These are phyloP conservation scores for Dipus sagitta DNA, from an alignment of 2,797 vertebrate genomes.

Conservation along the genomic window DNA sequence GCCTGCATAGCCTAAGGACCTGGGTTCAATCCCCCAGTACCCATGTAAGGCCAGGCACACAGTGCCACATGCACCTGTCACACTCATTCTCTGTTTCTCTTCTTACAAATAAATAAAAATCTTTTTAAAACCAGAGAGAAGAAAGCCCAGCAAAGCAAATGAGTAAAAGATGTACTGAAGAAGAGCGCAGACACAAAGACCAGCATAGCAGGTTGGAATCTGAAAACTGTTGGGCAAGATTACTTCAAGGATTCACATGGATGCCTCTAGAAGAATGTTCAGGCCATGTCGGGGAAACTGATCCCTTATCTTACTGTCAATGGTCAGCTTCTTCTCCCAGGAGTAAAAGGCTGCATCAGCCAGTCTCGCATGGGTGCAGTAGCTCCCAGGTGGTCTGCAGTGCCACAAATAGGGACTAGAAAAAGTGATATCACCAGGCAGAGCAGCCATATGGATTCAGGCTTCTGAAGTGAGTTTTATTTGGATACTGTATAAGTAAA, in stretches of 20 bases:
- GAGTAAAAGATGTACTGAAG: not conserved
- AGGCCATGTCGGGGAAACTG: not conserved
- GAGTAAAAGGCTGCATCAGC: not conserved
- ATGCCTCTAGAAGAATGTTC: not conserved
- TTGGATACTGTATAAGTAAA: not conserved
- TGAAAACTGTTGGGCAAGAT: not conserved
- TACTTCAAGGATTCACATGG: not conserved
- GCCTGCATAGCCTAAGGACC: too few relatives aligned
- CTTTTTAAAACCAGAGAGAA: too few relatives aligned
- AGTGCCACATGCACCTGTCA: too few relatives aligned
- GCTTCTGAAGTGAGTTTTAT: not conserved
- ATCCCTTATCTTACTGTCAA: too few relatives aligned
- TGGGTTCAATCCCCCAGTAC: too few relatives aligned
- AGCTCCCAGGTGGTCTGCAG: not conserved
- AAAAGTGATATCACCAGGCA: not conserved
- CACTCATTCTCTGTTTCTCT: too few relatives aligned
- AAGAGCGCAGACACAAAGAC: not conserved
- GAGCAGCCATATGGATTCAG: not conserved
- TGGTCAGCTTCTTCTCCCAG: not conserved
- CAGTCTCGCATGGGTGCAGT: not conserved
- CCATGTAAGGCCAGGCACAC: too few relatives aligned
- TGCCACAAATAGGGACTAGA: not conserved
- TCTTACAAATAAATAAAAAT: too few relatives aligned
- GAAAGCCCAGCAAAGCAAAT: not conserved
- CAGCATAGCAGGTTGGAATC: too few relatives aligned